Conservation (phyloP, 2,888 invertebrate genomes). For the Holacanthella duospinosa region DNA sequence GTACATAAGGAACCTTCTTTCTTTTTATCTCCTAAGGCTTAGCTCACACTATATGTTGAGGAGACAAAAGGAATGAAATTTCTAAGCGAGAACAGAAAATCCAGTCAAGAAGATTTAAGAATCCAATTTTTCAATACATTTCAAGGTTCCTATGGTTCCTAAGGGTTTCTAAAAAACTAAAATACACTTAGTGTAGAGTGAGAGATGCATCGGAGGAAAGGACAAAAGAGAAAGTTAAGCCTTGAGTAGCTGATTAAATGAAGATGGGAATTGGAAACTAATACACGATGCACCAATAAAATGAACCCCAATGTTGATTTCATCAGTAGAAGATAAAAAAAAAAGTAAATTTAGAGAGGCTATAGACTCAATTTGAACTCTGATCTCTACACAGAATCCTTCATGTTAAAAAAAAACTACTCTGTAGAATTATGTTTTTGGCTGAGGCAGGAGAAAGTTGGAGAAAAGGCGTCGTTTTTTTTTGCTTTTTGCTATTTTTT, state of each 20-base stretch:
- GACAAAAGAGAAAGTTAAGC: neutral
- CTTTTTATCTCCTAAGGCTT: neutral
- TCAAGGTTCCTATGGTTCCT: neutral
- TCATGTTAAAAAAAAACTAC: neutral
- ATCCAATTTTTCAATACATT: conserved; percentile 2
- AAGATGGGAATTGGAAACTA: neutral
- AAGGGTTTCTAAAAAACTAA: too few species aligned
- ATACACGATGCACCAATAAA: neutral
- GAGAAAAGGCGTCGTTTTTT: conserved; percentile 1
- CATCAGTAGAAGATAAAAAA: too few species aligned
- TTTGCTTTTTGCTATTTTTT: conserved; percentile 9
- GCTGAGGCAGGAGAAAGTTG: conserved; percentile 1
- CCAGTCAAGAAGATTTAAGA: conserved; percentile 1
- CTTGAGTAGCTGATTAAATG: neutral
- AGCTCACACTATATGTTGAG: neutral
- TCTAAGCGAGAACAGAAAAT: neutral
- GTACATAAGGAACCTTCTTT: neutral
- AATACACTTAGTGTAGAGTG: too few species aligned
- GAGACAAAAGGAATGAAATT: neutral
- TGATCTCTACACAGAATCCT: neutral
- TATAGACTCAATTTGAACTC: too few species aligned
- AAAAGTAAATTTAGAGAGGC: too few species aligned
- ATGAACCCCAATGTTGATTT: neutral
- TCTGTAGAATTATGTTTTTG: neutral
- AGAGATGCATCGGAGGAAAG: neutral